These are phyloP conservation scores for Vannuccia rotundouncinata DNA, from an alignment of 2,888 invertebrate genomes.

Conservation along the genomic window DNA sequence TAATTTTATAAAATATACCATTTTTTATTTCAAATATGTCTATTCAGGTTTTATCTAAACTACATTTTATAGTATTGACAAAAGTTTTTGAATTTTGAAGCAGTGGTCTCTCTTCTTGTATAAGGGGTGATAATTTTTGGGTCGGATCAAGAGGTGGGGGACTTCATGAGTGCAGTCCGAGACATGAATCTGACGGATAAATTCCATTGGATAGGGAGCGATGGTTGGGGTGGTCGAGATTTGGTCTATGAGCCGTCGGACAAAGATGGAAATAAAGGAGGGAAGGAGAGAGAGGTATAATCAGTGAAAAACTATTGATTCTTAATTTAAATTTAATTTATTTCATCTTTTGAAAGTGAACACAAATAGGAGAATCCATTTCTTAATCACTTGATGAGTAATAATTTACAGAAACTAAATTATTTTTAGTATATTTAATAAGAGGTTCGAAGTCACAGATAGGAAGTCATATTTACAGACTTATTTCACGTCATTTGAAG, in stretches of 20 bases:
- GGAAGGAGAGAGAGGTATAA: conserved; percentile 7
- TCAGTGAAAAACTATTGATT: background rate
- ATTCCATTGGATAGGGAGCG: conserved; percentile 92
- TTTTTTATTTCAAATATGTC: no score
- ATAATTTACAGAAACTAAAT: no score
- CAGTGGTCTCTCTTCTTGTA: no score
- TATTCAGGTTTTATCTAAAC: background rate
- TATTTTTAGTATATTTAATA: no score
- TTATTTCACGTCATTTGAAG: no score
- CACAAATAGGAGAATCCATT: no score
- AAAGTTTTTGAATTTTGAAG: no score
- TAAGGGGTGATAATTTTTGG: conserved; percentile 92
- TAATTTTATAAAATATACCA: background rate
- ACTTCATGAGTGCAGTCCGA: conserved; percentile 83
- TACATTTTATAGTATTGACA: background rate
- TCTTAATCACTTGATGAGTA: no score
- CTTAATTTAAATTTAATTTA: no score
- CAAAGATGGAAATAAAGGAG: background rate
- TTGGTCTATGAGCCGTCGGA: conserved; percentile 46
- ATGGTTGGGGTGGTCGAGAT: conserved; percentile 82
- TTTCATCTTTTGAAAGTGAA: no score
- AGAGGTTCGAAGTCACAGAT: no score
- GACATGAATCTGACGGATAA: conserved; percentile 76
- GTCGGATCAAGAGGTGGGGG: conserved; percentile 91
- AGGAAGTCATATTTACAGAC: no score